A percentile compares a stretch with the other conserved stretches of the same genome.
Evolutionary conservation across 2,888 invertebrate species (phyloP).

Genomic region (Augiades crinisus): DNA sequence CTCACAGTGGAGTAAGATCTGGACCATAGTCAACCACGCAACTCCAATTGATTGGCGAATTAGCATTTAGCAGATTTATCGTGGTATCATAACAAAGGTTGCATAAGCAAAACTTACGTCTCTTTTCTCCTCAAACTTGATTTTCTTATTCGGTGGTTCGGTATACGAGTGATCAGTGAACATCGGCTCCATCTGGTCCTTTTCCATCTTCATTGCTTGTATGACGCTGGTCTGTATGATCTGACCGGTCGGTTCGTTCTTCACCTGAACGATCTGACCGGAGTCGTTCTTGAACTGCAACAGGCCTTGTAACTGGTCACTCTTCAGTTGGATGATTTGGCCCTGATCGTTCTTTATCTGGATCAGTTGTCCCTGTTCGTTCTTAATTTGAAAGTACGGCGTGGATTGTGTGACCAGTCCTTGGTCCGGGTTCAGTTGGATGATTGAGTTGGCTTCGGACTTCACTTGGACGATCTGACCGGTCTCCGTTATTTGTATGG

Average conservation of each 20-base stretch:
- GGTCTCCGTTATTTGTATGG: constrained; percentile 73
- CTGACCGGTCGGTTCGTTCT: constrained; percentile 37
- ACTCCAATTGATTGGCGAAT: too few species aligned
- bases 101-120: constrained; percentile 43
- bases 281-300: constrained; percentile 63
- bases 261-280: constrained; percentile 55
- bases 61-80: too few species aligned
- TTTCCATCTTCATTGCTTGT: constrained; percentile 47
- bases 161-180: constrained; percentile 64
- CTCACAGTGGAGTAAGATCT: too few species aligned
- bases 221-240: constrained; percentile 31
- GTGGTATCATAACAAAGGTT: too few species aligned
- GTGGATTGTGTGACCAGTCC: constrained; percentile 45
- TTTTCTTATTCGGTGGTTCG: constrained; percentile 66
- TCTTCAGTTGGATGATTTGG: constrained; percentile 69
- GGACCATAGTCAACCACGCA: too few species aligned
- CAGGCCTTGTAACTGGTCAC: constrained; percentile 59
- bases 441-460: constrained; percentile 52
- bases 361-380: constrained; percentile 73
- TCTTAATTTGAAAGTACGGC: constrained; percentile 69
- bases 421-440: constrained; percentile 57
- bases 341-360: constrained; percentile 74
- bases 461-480: constrained; percentile 75
- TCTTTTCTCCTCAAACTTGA: constrained; percentile 58
- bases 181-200: constrained; percentile 53